Conservation (phyloP, 2,888 invertebrate genomes). For the Sialis fuliginosa region DNA sequence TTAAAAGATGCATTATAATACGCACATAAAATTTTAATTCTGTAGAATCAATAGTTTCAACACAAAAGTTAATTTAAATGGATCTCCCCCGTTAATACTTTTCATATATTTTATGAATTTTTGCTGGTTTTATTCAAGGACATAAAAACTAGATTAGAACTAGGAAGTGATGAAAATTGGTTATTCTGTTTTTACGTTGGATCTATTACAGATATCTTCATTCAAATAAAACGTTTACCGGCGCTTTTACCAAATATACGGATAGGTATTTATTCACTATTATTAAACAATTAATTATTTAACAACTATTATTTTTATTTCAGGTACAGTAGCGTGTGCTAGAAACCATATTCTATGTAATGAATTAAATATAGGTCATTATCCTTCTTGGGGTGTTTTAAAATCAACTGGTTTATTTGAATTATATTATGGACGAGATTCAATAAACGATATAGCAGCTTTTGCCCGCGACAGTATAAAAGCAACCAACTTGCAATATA, state of each 20-base stretch:
- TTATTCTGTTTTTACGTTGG: constrained; percentile 35
- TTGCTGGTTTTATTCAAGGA: constrained; percentile 14
- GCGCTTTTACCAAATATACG: constrained; percentile 33
- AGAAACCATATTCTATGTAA: constrained; percentile 34
- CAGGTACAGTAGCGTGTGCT: constrained; percentile 46
- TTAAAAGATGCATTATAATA: no score
- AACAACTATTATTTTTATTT: constrained; percentile 7
- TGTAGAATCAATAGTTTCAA: no score
- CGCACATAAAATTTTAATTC: no score
- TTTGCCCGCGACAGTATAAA: constrained; percentile 44
- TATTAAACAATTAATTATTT: background rate
- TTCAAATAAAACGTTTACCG: constrained; percentile 42
- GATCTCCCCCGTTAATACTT: no score
- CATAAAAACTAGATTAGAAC: constrained; percentile 17
- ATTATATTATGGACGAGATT: constrained; percentile 43
- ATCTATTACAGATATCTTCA: constrained; percentile 28
- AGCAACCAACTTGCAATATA: constrained; percentile 37
- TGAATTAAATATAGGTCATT: constrained; percentile 34
- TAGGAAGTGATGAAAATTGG: constrained; percentile 27
- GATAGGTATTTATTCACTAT: constrained; percentile 21
- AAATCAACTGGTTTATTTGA: constrained; percentile 63
- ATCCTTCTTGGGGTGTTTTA: constrained; percentile 55
- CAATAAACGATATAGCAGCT: constrained; percentile 35
- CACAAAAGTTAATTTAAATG: no score
- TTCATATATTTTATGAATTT: constrained; percentile 39